Percentiles rank a stretch among this genome's conserved stretches.
phyloP scores from a whole-genome alignment of 2,113 vertebrate species.

The Petrocephalus microphthalmus region DNA sequence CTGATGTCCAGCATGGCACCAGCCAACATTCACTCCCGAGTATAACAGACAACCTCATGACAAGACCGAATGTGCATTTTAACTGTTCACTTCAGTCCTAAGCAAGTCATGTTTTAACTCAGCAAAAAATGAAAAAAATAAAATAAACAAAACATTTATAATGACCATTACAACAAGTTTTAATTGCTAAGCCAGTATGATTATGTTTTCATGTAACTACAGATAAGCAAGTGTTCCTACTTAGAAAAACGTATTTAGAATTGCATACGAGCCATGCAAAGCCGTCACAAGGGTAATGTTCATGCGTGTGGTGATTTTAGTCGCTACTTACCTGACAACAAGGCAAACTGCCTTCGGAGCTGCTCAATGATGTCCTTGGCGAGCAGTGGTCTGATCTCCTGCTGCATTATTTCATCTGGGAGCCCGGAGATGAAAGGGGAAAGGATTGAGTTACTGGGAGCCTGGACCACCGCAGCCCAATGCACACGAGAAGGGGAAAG shows the following conservation, averaged over 20 bases:
- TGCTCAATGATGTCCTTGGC: conserved; percentile 91
- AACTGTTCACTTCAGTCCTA: background rate
- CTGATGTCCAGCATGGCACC: background rate
- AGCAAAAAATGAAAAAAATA: background rate
- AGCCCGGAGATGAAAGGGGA: conserved; percentile 14
- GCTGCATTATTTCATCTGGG: conserved; percentile 96
- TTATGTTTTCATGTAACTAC: background rate
- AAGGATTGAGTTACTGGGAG: background rate
- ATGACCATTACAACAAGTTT: background rate
- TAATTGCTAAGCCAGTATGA: background rate
- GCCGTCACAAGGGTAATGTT: background rate
- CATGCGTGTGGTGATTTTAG: background rate
- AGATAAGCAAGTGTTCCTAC: background rate
- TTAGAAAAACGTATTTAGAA: background rate
- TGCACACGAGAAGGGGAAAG: background rate
- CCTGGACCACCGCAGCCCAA: background rate
- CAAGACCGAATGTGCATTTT: background rate
- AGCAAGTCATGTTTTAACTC: background rate
- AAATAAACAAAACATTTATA: background rate
- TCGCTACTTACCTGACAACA: conserved; percentile 77
- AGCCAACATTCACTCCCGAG: background rate
- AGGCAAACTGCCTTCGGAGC: conserved; percentile 86
- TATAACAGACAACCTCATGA: background rate
- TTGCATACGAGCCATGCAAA: background rate
- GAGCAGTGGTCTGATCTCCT: conserved; percentile 87